phyloP scores from a whole-genome alignment of 2,888 invertebrate genomes.

The Idaea straminata region DNA sequence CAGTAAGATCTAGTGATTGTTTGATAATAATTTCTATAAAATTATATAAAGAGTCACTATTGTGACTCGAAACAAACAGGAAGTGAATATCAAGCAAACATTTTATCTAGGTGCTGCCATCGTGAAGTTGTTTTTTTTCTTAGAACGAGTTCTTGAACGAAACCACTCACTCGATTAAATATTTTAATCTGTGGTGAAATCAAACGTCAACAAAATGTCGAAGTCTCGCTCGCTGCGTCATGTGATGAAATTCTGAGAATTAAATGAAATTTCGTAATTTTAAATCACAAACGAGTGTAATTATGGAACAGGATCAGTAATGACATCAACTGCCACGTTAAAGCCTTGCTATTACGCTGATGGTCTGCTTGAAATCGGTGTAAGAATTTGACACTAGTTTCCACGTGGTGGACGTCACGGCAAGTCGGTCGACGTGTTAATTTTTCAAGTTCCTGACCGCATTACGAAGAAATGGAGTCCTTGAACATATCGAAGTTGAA shows the following conservation, averaged over 20 bases:
- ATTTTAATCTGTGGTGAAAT: background rate
- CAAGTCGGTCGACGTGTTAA: conserved; percentile 64
- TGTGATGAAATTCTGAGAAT: conserved; percentile 40
- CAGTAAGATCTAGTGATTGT: background rate
- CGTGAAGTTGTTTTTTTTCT: background rate
- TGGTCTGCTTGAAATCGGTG: conserved; percentile 36
- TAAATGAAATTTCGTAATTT: background rate
- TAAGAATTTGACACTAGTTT: conserved; percentile 66
- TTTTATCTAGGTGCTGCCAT: background rate
- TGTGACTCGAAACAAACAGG: background rate
- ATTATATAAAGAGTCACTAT: background rate
- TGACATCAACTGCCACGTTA: conserved; percentile 32
- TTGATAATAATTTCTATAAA: background rate
- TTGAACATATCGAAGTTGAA: conserved; percentile 71
- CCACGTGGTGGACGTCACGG: conserved; percentile 74
- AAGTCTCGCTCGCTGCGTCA: conserved; percentile 33
- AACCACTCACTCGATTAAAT: background rate
- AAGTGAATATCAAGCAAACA: background rate
- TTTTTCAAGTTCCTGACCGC: conserved; percentile 41
- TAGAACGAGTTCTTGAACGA: background rate
- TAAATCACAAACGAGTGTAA: conserved; percentile 19
- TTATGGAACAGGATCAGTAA: conserved; percentile 37
- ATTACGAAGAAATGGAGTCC: conserved; percentile 61
- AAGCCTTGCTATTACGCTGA: conserved; percentile 32
- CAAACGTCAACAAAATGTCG: conserved; percentile 35